These are phyloP conservation scores for Aleiodes leptofemur DNA, from an alignment of 2,888 invertebrate genomes.

Conservation along the genomic window DNA sequence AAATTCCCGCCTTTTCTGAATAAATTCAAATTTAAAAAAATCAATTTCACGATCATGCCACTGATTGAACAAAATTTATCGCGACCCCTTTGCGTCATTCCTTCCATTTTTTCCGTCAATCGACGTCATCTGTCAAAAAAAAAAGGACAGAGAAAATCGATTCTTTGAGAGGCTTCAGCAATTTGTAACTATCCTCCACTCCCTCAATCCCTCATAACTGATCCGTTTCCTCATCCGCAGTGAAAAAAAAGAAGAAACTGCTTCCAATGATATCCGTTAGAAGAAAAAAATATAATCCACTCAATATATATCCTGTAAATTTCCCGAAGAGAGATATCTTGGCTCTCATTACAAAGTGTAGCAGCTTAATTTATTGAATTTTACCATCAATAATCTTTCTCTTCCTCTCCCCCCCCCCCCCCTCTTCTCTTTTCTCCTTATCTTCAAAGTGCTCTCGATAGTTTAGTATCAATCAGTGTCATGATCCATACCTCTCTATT, in stretches of 20 bases:
- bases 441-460: background rate
- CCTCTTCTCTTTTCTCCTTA: background rate
- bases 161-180: conserved; percentile 37
- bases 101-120: conserved; percentile 38
- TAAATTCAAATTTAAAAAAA: too few species aligned
- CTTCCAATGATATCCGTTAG: background rate
- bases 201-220: conserved; percentile 51
- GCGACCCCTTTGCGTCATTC: conserved; percentile 47
- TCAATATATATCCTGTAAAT: conserved; percentile 29
- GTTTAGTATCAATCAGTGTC: conserved; percentile 26
- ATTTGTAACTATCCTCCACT: conserved; percentile 50
- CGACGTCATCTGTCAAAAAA: conserved; percentile 21
- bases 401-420: background rate
- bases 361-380: background rate
- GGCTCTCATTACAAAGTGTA: background rate
- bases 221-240: conserved; percentile 40
- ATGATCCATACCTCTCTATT: conserved; percentile 22
- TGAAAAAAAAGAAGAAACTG: background rate
- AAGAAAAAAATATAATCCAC: conserved; percentile 3
- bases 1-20: too few species aligned
- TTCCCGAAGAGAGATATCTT: background rate
- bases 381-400: conserved; percentile 4
- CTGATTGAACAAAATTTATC: background rate
- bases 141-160: conserved; percentile 31
- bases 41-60: background rate